Conservation (phyloP, 2,113 vertebrate species). For the Cryptotis parvus region DNA sequence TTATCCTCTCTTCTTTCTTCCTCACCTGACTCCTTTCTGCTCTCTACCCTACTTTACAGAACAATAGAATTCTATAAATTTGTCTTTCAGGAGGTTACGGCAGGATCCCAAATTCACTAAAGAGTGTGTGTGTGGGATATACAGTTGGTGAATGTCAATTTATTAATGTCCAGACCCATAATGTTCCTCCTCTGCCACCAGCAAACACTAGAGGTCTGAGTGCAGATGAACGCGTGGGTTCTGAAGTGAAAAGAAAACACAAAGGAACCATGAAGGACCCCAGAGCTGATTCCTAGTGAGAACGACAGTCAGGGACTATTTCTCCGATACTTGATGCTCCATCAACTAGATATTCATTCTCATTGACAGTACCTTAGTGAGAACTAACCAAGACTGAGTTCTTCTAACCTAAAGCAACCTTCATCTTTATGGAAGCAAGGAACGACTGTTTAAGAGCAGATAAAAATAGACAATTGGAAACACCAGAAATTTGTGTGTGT, state of each 20-base stretch:
- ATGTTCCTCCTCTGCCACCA: fast-evolving
- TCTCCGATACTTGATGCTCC: neutral
- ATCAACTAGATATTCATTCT: neutral
- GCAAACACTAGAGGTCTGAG: neutral
- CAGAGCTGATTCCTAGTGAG: neutral
- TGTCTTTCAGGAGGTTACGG: neutral
- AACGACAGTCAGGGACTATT: neutral
- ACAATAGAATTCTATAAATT: neutral
- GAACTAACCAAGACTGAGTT: neutral
- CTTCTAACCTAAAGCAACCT: neutral
- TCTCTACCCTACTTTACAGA: neutral
- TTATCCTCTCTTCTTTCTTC: neutral
- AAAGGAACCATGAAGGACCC: neutral
- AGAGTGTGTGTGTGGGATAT: neutral
- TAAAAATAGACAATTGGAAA: neutral
- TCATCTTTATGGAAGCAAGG: neutral
- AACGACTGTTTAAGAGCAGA: neutral
- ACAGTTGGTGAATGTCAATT: neutral
- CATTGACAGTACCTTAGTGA: neutral
- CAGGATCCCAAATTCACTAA: neutral
- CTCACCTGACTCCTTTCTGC: neutral
- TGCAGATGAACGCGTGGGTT: neutral
- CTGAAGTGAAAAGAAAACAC: neutral
- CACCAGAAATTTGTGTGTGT: fast-evolving
- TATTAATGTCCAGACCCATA: neutral